Conservation (phyloP, 2,797 vertebrate species). For the Sitta carolinensis region DNA sequence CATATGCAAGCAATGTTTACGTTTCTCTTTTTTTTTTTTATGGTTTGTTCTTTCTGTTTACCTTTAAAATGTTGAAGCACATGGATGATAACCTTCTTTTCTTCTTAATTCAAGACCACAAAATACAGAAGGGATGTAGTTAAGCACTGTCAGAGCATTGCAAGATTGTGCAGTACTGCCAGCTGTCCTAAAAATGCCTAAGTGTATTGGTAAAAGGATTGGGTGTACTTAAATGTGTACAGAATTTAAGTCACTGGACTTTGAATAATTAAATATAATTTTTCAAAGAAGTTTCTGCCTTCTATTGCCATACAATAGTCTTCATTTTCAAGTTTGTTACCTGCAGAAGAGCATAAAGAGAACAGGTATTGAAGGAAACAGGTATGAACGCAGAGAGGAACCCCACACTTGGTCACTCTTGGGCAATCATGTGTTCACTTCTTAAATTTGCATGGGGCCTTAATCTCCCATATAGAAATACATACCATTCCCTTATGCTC, state of each 20-base stretch:
- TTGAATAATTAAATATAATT: conserved; percentile 16
- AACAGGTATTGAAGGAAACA: neutral
- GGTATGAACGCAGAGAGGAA: neutral
- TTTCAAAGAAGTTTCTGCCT: neutral
- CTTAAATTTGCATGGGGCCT: conserved; percentile 13
- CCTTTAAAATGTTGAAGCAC: conserved; percentile 32
- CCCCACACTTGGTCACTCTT: neutral
- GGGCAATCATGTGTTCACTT: neutral
- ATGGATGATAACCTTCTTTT: conserved; percentile 22
- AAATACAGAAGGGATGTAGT: neutral
- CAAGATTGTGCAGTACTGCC: neutral
- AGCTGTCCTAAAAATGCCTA: conserved; percentile 2
- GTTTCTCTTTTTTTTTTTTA: neutral
- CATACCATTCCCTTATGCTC: conserved; percentile 18
- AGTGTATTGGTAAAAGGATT: neutral
- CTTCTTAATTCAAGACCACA: conserved; percentile 28
- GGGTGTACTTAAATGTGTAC: neutral
- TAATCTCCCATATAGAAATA: neutral
- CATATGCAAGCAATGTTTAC: neutral
- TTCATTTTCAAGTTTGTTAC: neutral
- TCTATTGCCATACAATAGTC: neutral
- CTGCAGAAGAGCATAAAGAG: neutral
- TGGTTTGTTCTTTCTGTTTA: neutral
- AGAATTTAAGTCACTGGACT: conserved; percentile 17
- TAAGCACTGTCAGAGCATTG: neutral